phyloP scores from a whole-genome alignment of 1,140 invertebrate species.

The Probaryconus sp. region DNA sequence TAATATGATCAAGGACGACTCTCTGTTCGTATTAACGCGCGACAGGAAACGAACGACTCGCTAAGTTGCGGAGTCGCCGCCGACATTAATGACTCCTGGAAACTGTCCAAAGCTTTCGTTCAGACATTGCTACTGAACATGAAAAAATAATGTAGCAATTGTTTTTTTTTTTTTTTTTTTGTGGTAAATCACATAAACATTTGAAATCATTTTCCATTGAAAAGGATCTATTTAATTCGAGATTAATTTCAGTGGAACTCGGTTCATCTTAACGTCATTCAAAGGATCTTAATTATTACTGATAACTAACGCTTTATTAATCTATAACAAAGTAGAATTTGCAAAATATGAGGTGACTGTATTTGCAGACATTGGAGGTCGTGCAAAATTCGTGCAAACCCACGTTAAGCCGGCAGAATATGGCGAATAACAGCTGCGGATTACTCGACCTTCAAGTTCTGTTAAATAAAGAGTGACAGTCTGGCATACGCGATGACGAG shows the following conservation, averaged over 20 bases:
- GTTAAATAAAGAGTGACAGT: constrained; percentile 69
- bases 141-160: too few relatives aligned
- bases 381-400: constrained; percentile 48
- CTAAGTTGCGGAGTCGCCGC: background rate
- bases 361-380: constrained; percentile 50
- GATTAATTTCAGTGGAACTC: too few relatives aligned
- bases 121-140: too few relatives aligned
- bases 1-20: constrained; percentile 32
- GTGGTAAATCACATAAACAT: too few relatives aligned
- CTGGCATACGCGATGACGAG: constrained; percentile 60
- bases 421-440: constrained; percentile 56
- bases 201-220: too few relatives aligned
- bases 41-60: background rate
- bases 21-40: background rate
- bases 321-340: constrained; percentile 15
- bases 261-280: too few relatives aligned
- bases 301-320: too few relatives aligned
- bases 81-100: background rate
- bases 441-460: constrained; percentile 56
- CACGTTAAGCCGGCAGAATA: constrained; percentile 35
- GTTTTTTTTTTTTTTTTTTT: too few relatives aligned
- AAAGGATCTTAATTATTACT: too few relatives aligned
- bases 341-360: constrained; percentile 25
- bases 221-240: too few relatives aligned
- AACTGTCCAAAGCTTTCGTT: background rate